Evolutionary conservation across 2,113 vertebrate species (phyloP).

Genomic region (Sterna hirundo): DNA sequence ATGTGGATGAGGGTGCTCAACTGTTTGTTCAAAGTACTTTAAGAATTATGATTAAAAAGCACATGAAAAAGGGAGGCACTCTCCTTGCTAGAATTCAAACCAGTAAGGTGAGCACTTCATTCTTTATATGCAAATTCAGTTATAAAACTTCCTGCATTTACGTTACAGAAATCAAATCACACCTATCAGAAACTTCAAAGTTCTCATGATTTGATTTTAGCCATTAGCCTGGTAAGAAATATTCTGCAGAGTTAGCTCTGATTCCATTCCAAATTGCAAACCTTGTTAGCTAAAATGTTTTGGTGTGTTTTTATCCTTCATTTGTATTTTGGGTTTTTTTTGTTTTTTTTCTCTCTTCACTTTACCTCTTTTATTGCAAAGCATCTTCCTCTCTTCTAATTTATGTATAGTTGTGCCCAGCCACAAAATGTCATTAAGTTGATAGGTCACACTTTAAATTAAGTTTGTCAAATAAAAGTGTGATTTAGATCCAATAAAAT

Average conservation of each 20-base stretch:
- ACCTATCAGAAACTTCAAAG: not conserved
- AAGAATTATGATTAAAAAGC: not conserved
- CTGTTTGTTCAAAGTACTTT: not conserved
- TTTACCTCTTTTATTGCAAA: slow-evolving; percentile 52
- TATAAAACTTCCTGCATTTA: not conserved
- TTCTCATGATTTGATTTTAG: not conserved
- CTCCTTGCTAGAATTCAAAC: not conserved
- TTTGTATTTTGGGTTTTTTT: not conserved
- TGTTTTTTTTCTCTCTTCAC: not conserved
- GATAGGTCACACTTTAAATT: slow-evolving; percentile 74
- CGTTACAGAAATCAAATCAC: not conserved
- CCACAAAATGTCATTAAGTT: slow-evolving; percentile 61
- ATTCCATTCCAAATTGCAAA: not conserved
- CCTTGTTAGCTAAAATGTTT: not conserved
- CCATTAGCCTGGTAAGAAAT: not conserved
- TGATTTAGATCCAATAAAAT: slow-evolving; percentile 76
- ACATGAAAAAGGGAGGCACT: not conserved
- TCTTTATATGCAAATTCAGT: not conserved
- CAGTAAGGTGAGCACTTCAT: not conserved
- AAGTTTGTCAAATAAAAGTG: slow-evolving; percentile 74
- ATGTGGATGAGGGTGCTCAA: not conserved
- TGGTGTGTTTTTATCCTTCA: slow-evolving; percentile 4
- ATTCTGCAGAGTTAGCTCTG: not conserved
- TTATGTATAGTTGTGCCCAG: slow-evolving; percentile 46
- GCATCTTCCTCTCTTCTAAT: slow-evolving; percentile 43